Evolutionary conservation across 1,140 invertebrate genomes (phyloP).

Genomic region (Andrena cerasifolii): DNA sequence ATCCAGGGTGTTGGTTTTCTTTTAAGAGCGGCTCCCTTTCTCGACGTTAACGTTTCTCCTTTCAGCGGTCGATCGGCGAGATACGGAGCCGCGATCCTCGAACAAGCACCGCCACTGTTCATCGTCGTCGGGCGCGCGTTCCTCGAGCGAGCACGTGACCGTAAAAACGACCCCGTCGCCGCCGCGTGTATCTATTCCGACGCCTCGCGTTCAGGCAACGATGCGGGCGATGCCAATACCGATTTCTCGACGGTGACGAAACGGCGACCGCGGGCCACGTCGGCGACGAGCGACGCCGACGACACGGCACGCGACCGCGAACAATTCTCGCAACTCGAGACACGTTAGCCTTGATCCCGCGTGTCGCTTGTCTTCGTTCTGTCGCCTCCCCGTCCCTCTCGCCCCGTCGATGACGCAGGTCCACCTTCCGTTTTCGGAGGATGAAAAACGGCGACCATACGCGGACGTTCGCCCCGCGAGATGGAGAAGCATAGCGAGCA

Average conservation of each 20-base stretch:
- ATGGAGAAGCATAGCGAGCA: too few relatives aligned
- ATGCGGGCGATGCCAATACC: constrained; percentile 9
- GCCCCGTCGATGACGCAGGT: constrained; percentile 20
- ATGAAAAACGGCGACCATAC: too few relatives aligned
- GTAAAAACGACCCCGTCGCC: constrained; percentile 6
- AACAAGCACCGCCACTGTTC: constrained; percentile 44
- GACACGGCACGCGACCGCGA: constrained; percentile 58
- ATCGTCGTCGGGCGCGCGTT: constrained; percentile 21
- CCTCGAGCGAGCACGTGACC: not conserved
- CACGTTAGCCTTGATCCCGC: constrained; percentile 65
- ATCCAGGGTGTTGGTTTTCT: too few relatives aligned
- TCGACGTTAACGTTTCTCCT: not conserved
- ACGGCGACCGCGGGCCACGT: not conserved
- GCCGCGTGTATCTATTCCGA: not conserved
- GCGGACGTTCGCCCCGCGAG: too few relatives aligned
- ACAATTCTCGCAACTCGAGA: constrained; percentile 62
- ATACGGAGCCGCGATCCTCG: too few relatives aligned
- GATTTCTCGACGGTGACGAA: constrained; percentile 23
- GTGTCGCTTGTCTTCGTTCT: constrained; percentile 18
- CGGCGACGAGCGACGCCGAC: constrained; percentile 4
- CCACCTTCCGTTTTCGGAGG: constrained; percentile 11
- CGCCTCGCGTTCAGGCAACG: not conserved
- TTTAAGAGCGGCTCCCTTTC: too few relatives aligned
- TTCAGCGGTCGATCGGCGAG: too few relatives aligned
- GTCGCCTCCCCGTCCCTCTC: not conserved